A percentile compares a stretch with the other conserved stretches of the same genome.
These are phyloP conservation scores for Melipona bicolor DNA, from an alignment of 2,888 invertebrate genomes.

Conservation along the genomic window DNA sequence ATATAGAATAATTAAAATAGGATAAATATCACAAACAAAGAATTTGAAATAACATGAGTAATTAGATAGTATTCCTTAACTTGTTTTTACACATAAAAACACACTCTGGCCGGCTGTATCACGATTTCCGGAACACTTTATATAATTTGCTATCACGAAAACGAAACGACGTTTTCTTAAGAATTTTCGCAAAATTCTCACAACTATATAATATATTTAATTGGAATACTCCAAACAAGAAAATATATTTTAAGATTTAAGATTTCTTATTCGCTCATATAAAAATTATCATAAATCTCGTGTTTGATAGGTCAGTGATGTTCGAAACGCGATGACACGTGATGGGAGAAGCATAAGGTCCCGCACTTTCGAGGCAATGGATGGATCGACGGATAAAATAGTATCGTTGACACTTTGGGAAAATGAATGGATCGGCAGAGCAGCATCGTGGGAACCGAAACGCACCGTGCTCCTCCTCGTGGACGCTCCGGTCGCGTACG, in stretches of 20 bases:
- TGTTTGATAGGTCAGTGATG: conserved; percentile 85
- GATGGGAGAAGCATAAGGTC: conserved; percentile 86
- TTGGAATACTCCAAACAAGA: neutral
- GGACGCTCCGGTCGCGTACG: conserved; percentile 87
- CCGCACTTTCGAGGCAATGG: conserved; percentile 87
- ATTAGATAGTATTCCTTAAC: too few species aligned
- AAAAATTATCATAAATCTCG: neutral
- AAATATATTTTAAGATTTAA: neutral
- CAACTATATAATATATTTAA: neutral
- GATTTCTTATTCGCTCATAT: neutral
- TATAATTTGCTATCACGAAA: too few species aligned
- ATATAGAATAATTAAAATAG: too few species aligned
- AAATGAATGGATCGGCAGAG: conserved; percentile 88
- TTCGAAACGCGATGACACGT: conserved; percentile 87
- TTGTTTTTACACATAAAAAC: too few species aligned
- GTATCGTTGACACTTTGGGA: conserved; percentile 89
- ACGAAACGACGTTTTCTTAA: neutral
- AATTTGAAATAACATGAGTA: too few species aligned
- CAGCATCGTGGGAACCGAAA: conserved; percentile 88
- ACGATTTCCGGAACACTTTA: too few species aligned
- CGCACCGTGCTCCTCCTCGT: conserved; percentile 90
- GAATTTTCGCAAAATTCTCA: too few species aligned
- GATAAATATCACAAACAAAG: too few species aligned
- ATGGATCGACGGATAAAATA: conserved; percentile 88
- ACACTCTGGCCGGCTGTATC: too few species aligned